Conservation (phyloP, 1,140 invertebrate genomes). For the Conopomorpha cramerella region DNA sequence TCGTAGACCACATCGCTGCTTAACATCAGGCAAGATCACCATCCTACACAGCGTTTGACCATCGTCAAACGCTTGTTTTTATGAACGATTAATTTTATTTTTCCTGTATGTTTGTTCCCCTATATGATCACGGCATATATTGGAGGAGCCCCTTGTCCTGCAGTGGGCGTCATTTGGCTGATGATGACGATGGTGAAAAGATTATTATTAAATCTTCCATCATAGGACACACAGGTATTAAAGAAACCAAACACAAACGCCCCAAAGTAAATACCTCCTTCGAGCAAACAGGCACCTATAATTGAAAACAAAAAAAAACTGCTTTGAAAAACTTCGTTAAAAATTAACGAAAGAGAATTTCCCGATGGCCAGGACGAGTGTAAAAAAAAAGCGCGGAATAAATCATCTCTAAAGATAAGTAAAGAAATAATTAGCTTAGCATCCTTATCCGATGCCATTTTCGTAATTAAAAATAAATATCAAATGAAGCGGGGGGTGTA, state of each 20-base stretch:
- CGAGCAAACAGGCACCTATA: neutral
- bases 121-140: too few species aligned
- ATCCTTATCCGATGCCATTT: slow-evolving; percentile 15
- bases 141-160: too few species aligned
- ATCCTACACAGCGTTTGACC: too few species aligned
- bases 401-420: slow-evolving; percentile 25
- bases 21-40: too few species aligned
- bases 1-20: too few species aligned
- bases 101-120: too few species aligned
- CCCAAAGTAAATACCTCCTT: neutral
- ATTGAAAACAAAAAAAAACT: slow-evolving; percentile 3
- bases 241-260: neutral
- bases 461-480: slow-evolving; percentile 48
- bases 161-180: too few species aligned
- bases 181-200: too few species aligned
- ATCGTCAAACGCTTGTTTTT: too few species aligned
- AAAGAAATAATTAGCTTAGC: slow-evolving; percentile 22
- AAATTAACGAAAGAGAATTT: slow-evolving; percentile 2
- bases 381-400: slow-evolving; percentile 13
- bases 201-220: too few species aligned
- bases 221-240: too few species aligned
- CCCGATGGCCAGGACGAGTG: neutral
- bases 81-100: too few species aligned
- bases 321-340: slow-evolving; percentile 5
- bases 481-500: slow-evolving; percentile 19